These are phyloP conservation scores for Esox lucius DNA, from an alignment of 2,797 vertebrate genomes.

Conservation along the genomic window DNA sequence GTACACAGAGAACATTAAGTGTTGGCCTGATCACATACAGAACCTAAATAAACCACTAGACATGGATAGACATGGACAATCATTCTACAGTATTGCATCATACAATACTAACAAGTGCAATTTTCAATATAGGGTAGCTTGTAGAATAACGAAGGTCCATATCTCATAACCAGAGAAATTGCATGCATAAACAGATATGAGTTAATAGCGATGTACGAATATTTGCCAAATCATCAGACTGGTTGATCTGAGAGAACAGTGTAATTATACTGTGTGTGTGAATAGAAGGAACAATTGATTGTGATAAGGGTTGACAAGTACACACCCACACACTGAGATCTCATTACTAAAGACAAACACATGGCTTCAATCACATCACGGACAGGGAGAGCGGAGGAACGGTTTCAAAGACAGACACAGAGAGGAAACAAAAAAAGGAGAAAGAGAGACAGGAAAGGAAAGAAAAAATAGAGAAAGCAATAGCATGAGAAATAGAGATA, in stretches of 20 bases:
- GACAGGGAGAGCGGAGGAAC: neutral
- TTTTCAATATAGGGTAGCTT: neutral
- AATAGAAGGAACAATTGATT: neutral
- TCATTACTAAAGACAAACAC: neutral
- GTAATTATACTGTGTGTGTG: neutral
- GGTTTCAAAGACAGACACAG: neutral
- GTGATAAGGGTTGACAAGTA: neutral
- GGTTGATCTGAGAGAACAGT: neutral
- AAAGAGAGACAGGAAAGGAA: constrained; percentile 11
- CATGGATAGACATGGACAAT: neutral
- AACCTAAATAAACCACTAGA: neutral
- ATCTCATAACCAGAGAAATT: neutral
- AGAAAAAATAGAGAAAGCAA: neutral
- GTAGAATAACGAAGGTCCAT: neutral
- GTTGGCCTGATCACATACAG: neutral
- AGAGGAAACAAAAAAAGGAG: neutral
- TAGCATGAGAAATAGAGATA: neutral
- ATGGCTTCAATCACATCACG: neutral
- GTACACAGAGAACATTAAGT: neutral
- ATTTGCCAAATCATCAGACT: neutral
- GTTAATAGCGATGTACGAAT: neutral
- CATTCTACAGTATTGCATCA: neutral
- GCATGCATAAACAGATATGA: neutral
- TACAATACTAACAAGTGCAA: neutral
- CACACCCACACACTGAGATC: neutral